These are phyloP conservation scores for Fringilla coelebs DNA, from an alignment of 2,797 vertebrate genomes.

Conservation along the genomic window DNA sequence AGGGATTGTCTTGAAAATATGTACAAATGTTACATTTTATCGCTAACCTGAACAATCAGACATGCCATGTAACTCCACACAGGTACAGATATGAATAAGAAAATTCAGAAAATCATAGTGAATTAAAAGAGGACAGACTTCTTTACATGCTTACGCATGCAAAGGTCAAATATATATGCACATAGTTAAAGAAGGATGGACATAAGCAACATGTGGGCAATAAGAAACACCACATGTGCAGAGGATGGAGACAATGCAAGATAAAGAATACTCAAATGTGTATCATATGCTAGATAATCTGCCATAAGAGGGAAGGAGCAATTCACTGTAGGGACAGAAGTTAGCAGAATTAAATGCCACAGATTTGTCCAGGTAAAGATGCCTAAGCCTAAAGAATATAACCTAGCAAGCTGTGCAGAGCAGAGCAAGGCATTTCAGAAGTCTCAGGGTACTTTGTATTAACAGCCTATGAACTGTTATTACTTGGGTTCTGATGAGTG, in stretches of 20 bases:
- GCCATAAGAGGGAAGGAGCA: background rate
- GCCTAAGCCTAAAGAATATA: background rate
- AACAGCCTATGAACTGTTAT: constrained; percentile 17
- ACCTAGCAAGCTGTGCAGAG: background rate
- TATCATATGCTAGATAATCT: background rate
- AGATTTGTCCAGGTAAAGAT: constrained; percentile 8
- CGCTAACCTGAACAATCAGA: background rate
- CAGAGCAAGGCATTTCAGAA: constrained; percentile 12
- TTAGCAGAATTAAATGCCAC: constrained; percentile 35
- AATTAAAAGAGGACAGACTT: background rate
- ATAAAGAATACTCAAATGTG: background rate
- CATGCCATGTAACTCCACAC: background rate
- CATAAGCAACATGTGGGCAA: background rate
- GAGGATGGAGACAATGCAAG: background rate
- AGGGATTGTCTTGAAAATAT: background rate
- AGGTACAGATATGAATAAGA: background rate
- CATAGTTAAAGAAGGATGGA: background rate
- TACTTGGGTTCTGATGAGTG: constrained; percentile 3
- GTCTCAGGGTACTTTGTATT: constrained; percentile 15
- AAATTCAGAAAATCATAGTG: background rate
- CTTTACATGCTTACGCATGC: background rate
- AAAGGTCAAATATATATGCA: background rate
- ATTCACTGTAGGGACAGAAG: background rate
- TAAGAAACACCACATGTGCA: background rate
- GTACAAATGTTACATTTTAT: background rate